phyloP scores from a whole-genome alignment of 2,888 invertebrate species.

The Lasioglossum leucozonium region DNA sequence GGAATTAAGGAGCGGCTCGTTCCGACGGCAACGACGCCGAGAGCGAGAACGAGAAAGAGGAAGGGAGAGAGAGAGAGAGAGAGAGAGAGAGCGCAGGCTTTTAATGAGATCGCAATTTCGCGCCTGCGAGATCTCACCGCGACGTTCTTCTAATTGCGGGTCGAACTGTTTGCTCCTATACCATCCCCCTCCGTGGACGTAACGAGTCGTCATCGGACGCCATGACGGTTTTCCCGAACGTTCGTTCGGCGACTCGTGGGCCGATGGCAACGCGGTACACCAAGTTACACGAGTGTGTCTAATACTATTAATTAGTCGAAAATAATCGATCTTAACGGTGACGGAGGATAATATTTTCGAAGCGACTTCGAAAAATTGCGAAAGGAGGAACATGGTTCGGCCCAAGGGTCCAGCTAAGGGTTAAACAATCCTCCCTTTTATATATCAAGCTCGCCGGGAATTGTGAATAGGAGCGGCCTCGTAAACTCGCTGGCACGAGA shows the following conservation, averaged over 20 bases:
- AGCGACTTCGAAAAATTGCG: background rate
- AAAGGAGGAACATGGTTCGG: background rate
- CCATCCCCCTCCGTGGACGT: background rate
- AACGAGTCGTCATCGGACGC: slow-evolving; percentile 2
- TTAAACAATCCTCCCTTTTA: slow-evolving; percentile 4
- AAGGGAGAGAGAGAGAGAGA: too few species aligned
- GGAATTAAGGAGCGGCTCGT: background rate
- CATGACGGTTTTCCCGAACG: background rate
- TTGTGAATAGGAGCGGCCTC: slow-evolving; percentile 25
- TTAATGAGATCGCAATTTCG: slow-evolving; percentile 21
- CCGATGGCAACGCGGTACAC: background rate
- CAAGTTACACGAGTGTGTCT: too few species aligned
- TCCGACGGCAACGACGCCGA: background rate
- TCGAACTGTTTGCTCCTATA: slow-evolving; percentile 2
- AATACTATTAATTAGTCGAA: too few species aligned
- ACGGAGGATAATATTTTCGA: too few species aligned
- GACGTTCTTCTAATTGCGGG: slow-evolving; percentile 4
- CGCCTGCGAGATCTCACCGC: background rate
- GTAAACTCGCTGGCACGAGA: slow-evolving; percentile 43
- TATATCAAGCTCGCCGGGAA: slow-evolving; percentile 9
- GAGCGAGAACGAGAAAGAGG: background rate
- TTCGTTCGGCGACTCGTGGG: background rate
- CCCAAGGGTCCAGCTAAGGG: background rate
- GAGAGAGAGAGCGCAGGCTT: background rate
- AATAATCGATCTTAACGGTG: too few species aligned